Evolutionary conservation across 2,113 vertebrate genomes (phyloP).

Genomic region (Pithys albifrons): DNA sequence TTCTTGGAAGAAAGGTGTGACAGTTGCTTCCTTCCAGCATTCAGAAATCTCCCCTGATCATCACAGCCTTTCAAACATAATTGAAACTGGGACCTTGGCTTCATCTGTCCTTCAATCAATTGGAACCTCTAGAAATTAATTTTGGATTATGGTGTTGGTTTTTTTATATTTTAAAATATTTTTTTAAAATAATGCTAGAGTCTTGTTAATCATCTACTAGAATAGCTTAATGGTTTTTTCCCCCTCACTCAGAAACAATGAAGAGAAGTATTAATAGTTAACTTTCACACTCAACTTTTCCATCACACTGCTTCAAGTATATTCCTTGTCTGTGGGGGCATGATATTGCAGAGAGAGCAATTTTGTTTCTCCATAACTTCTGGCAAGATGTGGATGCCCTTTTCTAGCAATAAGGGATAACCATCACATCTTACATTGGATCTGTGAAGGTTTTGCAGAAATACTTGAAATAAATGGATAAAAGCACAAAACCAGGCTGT

Average conservation of each 20-base stretch:
- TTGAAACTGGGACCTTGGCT: not conserved
- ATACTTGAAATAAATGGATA: not conserved
- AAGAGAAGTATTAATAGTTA: not conserved
- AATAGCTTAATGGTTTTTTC: not conserved
- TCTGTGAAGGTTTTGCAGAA: not conserved
- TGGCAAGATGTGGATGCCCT: not conserved
- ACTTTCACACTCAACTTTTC: not conserved
- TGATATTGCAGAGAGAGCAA: not conserved
- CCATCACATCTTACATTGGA: not conserved
- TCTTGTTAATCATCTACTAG: not conserved
- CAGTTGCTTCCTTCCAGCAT: not conserved
- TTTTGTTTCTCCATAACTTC: not conserved
- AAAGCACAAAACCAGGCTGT: not conserved
- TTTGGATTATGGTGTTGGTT: not conserved
- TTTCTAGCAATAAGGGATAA: not conserved
- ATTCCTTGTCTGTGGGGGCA: not conserved
- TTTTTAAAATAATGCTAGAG: not conserved
- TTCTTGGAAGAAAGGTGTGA: not conserved
- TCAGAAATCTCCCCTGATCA: not conserved
- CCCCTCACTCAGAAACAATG: not conserved
- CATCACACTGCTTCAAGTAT: not conserved
- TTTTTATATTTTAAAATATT: not conserved
- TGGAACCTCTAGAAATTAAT: not conserved
- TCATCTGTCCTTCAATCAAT: not conserved
- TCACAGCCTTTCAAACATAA: not conserved